Conservation (phyloP, 2,888 invertebrate species). For the Drosophila niveifrons region DNA sequence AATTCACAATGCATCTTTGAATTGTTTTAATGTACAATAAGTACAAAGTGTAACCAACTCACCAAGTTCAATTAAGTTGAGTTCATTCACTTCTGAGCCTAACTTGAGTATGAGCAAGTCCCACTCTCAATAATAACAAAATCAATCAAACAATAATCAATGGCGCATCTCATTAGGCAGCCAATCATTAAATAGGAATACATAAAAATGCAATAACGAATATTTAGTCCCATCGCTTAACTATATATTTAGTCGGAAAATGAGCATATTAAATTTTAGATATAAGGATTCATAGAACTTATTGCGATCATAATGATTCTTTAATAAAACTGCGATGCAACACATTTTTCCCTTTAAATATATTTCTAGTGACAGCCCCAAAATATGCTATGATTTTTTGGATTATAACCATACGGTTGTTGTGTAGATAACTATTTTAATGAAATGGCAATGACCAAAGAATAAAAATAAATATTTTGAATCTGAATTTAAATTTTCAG, state of each 20-base stretch:
- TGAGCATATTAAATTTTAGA: background rate
- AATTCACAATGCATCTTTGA: constrained; percentile 14
- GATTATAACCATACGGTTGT: background rate
- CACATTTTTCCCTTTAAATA: background rate
- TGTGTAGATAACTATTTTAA: too few species aligned
- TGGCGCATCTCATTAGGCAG: constrained; percentile 42
- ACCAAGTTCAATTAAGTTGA: constrained; percentile 38
- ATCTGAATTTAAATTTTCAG: background rate
- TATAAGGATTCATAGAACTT: constrained; percentile 11
- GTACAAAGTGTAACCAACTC: background rate
- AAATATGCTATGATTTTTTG: constrained; percentile 23
- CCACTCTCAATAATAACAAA: constrained; percentile 1
- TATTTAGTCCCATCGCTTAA: background rate
- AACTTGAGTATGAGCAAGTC: background rate
- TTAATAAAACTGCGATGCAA: background rate
- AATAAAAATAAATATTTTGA: too few species aligned
- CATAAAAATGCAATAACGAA: constrained; percentile 49
- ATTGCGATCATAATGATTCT: background rate
- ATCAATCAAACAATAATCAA: constrained; percentile 33
- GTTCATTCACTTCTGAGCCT: constrained; percentile 50
- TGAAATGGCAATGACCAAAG: too few species aligned
- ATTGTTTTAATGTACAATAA: constrained; percentile 18
- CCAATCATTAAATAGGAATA: constrained; percentile 57
- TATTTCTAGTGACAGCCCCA: constrained; percentile 10
- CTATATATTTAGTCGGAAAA: background rate